These are phyloP conservation scores for Catotricha subobsoleta DNA, from an alignment of 2,888 invertebrate species.

Conservation along the genomic window DNA sequence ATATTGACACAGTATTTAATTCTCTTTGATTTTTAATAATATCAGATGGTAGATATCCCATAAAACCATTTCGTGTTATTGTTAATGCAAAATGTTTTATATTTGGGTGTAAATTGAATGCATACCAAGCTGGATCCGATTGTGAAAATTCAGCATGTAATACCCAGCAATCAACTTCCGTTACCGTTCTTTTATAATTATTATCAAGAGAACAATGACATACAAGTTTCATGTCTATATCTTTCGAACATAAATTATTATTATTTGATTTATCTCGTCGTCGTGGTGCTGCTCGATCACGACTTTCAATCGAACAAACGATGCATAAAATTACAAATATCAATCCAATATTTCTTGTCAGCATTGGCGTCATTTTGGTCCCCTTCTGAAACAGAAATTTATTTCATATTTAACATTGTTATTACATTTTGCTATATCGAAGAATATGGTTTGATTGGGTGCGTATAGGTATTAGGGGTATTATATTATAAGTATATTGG, in stretches of 20 bases:
- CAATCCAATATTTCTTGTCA: slow-evolving; percentile 6
- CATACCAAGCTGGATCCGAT: slow-evolving; percentile 55
- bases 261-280: slow-evolving; percentile 4
- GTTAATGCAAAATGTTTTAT: slow-evolving; percentile 53
- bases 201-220: slow-evolving; percentile 30
- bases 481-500: too few relatives aligned
- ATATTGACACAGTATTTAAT: slow-evolving; percentile 47
- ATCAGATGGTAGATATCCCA: slow-evolving; percentile 53
- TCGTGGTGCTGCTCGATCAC: neutral
- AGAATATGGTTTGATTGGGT: too few relatives aligned
- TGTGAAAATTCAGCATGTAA: slow-evolving; percentile 47
- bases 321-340: slow-evolving; percentile 8
- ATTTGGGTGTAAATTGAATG: slow-evolving; percentile 53
- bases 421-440: too few relatives aligned
- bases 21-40: slow-evolving; percentile 46
- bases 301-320: slow-evolving; percentile 10
- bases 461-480: too few relatives aligned
- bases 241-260: slow-evolving; percentile 21
- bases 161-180: slow-evolving; percentile 61
- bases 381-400: too few relatives aligned
- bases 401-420: too few relatives aligned
- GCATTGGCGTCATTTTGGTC: slow-evolving; percentile 5
- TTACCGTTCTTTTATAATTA: slow-evolving; percentile 31
- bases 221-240: slow-evolving; percentile 28
- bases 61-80: slow-evolving; percentile 46